A percentile compares a stretch with the other conserved stretches of the same genome.
These are phyloP conservation scores for Monopis laevigella DNA, from an alignment of 2,888 invertebrate species.

Conservation along the genomic window DNA sequence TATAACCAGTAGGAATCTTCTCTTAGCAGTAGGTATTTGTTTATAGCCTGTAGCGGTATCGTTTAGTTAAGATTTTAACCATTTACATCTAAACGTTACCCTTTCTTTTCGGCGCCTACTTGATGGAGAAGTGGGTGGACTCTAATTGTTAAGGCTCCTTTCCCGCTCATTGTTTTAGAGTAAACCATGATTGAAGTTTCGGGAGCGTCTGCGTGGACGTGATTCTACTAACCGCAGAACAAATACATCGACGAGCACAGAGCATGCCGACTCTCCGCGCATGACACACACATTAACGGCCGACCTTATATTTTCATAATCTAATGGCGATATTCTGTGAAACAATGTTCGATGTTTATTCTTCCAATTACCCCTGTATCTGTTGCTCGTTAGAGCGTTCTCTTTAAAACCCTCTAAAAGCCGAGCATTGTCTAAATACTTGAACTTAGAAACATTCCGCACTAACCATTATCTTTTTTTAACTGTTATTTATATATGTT, in stretches of 20 bases:
- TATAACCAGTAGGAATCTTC: too few relatives aligned
- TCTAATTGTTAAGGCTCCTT: slow-evolving; percentile 62
- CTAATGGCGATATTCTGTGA: slow-evolving; percentile 67
- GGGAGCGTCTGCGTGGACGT: slow-evolving; percentile 41
- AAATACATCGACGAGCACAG: slow-evolving; percentile 46
- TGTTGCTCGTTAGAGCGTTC: slow-evolving; percentile 62
- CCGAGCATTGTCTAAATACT: slow-evolving; percentile 25
- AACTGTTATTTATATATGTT: slow-evolving; percentile 28
- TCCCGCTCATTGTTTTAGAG: slow-evolving; percentile 65
- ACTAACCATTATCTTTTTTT: slow-evolving; percentile 37
- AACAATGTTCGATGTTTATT: slow-evolving; percentile 59
- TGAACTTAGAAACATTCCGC: too few relatives aligned
- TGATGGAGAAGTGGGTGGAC: slow-evolving; percentile 54
- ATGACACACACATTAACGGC: slow-evolving; percentile 66
- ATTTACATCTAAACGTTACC: too few relatives aligned
- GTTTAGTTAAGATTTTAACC: too few relatives aligned
- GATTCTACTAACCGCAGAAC: slow-evolving; percentile 54
- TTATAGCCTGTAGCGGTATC: not conserved
- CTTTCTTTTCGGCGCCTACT: slow-evolving; percentile 39
- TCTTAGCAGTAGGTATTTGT: too few relatives aligned
- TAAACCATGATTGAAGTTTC: slow-evolving; percentile 63
- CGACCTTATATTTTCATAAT: slow-evolving; percentile 67
- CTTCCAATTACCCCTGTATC: slow-evolving; percentile 58
- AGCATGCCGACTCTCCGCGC: slow-evolving; percentile 38
- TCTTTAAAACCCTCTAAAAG: slow-evolving; percentile 60